Conservation (phyloP, 2,113 vertebrate species). For the Cynocephalus volans region DNA sequence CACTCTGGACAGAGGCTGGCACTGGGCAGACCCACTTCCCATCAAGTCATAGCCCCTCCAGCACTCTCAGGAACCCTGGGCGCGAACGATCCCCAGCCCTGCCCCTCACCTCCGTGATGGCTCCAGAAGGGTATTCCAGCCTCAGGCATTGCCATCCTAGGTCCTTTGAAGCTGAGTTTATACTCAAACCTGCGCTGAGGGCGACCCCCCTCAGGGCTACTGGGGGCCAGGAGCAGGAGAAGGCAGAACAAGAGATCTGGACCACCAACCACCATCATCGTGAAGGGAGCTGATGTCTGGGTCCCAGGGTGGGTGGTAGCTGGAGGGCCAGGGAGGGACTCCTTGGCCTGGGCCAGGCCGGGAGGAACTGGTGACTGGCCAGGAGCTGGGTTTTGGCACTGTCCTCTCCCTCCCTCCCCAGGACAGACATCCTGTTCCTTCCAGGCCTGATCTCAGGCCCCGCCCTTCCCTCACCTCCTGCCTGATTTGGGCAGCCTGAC, state of each 20-base stretch:
- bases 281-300: not conserved
- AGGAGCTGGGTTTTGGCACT: slow-evolving; percentile 34
- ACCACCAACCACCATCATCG: not conserved
- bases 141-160: slow-evolving; percentile 71
- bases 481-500: not conserved
- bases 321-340: slow-evolving; percentile 22
- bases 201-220: not conserved
- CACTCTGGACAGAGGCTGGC: not conserved
- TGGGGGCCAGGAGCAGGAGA: not conserved
- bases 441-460: not conserved
- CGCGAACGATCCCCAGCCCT: not conserved
- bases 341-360: not conserved
- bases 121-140: slow-evolving; percentile 84
- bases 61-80: not conserved
- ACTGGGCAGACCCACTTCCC: not conserved
- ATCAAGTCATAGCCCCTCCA: not conserved
- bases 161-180: slow-evolving; percentile 87
- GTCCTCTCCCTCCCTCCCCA: not conserved
- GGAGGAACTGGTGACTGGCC: slow-evolving; percentile 19
- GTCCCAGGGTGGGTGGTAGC: not conserved
- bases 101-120: slow-evolving; percentile 83
- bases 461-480: not conserved
- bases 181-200: slow-evolving; percentile 83
- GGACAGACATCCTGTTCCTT: slow-evolving; percentile 67
- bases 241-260: not conserved